Evolutionary conservation across 2,888 invertebrate genomes (phyloP), one percentile per base, ranked within the genome.

Genomic region (Chloroclysta siterata): DNA sequence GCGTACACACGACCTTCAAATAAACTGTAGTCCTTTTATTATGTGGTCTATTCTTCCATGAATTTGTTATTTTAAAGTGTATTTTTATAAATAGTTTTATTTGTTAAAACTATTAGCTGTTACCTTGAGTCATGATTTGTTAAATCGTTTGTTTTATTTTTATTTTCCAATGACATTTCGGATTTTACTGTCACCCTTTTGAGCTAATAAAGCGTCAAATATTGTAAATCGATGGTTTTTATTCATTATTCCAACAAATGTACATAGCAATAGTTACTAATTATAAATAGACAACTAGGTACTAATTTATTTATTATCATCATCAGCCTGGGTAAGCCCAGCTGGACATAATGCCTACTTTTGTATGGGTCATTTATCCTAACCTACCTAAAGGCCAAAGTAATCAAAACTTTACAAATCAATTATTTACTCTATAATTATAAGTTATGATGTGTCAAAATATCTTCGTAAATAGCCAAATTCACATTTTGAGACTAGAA

Each of bases 81-180:
- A 89, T 86, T 89, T 87, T 86, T 89, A 90, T 87, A 81, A 71
- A 81, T 90, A 87, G 89, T 90, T 91, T 90, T 90, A 84, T 82
- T 83, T 87, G 87, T 90, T 90, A 87, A 90, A 91, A 90, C 91
- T 90, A 87, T 87, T 81, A 81, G 81, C 88, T 88, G 89, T 93
- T 93, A 92, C 90, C 90, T 88, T 89, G 88, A 91, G 92, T 92
- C 92, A 91, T 88, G 86, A 90, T 88, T 92, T 92, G 92, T 92
- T 93, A 76, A 91, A 89, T 89, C 85, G 89, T 91, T 92, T 90
- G 88, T 90, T 89, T 90, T 89, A 89, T 86, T 90, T 83, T 90
- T 85, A 88, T 89, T 89, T 88, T 89, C 81, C 85, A 89, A 90
- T 90, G 90, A 90, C 89, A 90, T 90, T 88, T 81, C 88, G 83